Conservation (phyloP, 2,797 vertebrate genomes). For the Arctocebus calabarensis region DNA sequence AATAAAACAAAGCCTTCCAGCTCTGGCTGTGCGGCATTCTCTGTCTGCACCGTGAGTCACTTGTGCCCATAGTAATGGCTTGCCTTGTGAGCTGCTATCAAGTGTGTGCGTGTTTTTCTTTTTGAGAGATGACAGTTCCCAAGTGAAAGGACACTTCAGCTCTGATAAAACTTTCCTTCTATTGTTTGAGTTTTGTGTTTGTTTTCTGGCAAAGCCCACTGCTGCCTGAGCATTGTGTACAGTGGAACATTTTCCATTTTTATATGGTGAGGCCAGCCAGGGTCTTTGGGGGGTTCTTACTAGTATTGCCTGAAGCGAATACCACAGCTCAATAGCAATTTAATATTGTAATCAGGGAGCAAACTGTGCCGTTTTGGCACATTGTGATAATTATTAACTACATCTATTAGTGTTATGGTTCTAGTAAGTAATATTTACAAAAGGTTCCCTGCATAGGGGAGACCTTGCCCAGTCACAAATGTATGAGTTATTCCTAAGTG, state of each 20-base stretch:
- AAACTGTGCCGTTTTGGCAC: slow-evolving; percentile 89
- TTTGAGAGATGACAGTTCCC: slow-evolving; percentile 87
- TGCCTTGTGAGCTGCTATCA: slow-evolving; percentile 82
- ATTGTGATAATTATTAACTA: slow-evolving; percentile 90
- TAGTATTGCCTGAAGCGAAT: slow-evolving; percentile 89
- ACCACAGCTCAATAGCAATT: slow-evolving; percentile 90
- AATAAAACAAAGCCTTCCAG: slow-evolving; percentile 81
- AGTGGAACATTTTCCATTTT: slow-evolving; percentile 84
- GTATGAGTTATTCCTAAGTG: slow-evolving; percentile 86
- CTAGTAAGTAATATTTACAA: slow-evolving; percentile 90
- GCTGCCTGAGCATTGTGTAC: slow-evolving; percentile 84
- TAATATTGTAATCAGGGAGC: slow-evolving; percentile 90
- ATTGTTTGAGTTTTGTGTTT: slow-evolving; percentile 88
- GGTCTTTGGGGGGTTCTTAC: slow-evolving; percentile 89
- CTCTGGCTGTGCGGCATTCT: slow-evolving; percentile 73
- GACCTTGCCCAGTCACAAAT: slow-evolving; percentile 86
- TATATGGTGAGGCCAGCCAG: slow-evolving; percentile 86
- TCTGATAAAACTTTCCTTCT: slow-evolving; percentile 88
- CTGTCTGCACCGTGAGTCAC: slow-evolving; percentile 76
- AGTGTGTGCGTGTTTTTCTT: slow-evolving; percentile 79
- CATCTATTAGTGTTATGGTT: slow-evolving; percentile 88
- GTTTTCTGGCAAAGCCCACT: slow-evolving; percentile 88
- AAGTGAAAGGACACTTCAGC: slow-evolving; percentile 87
- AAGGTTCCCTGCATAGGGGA: slow-evolving; percentile 87
- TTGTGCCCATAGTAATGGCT: slow-evolving; percentile 74